Base-by-base conservation (phyloP, 2,113 vertebrate genomes). In the Hemibagrus wyckioides region DNA sequence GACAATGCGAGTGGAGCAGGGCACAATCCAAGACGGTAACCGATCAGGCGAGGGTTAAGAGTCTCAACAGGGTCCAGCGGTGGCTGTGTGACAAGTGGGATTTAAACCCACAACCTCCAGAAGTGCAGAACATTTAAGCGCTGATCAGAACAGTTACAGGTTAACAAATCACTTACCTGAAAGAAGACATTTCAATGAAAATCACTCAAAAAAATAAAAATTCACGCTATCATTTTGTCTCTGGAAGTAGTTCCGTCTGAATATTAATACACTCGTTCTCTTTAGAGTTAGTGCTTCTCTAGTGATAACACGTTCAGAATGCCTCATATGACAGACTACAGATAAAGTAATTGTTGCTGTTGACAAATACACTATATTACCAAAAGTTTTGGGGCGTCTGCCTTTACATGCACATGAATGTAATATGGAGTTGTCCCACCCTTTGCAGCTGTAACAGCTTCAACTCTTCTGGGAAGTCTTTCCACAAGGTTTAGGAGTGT, bases 101-200 rank as follows among this genome's bases (percentile, higher is more conserved):
- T 59, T 41, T 81, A 81, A 81, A 81, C 79, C 54, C 33, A 54
- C 76, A 33, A 79, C 48, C 76, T 52, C 3, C 48, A 33, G 17
- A 15, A 15, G 33, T 0, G 4, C 8, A 36, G 30, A 36, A 7
- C 52, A 57, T 25, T 56, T 56, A 56, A 36, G 28, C 3, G 7
- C 48, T 77, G 17, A n/a, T 56, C 76, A 11, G 36, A 80, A 54
- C 23, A 19, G 21, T 80, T 80, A 80, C 52, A 56, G 8, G 9
- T 57, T 57, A 57, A 36, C 30, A 15, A 36, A 50, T 7, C 4
- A 15, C 17, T 21, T 4, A 67, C 14, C 15, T 28, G 5, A 1
- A 67, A 67, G n/a, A 0, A 61, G n/a, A 28, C 6, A 65, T 30
- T 65, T 33, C 33, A 4, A 67, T 1, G 63, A 30, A 65, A 57